A percentile compares a stretch with the other conserved stretches of the same genome.
These are phyloP conservation scores for Drosophila prosaltans DNA, from an alignment of 1,140 invertebrate genomes.

Conservation along the genomic window DNA sequence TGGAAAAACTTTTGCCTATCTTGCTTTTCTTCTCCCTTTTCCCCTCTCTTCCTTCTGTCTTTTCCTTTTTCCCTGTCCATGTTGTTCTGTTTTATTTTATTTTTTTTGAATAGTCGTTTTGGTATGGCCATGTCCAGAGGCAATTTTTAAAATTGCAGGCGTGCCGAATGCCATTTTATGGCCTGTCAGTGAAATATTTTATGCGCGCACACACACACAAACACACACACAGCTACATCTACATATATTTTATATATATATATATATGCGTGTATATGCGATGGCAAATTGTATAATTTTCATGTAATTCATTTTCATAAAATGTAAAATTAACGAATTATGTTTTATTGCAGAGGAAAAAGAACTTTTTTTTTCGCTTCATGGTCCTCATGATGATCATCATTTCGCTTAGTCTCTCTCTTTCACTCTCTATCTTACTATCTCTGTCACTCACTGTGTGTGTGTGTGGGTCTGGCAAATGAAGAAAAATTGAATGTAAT, in stretches of 20 bases:
- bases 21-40: background rate
- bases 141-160: constrained; percentile 62
- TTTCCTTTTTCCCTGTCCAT: background rate
- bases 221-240: constrained; percentile 1
- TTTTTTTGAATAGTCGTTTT: constrained; percentile 15
- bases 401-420: constrained; percentile 11
- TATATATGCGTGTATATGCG: constrained; percentile 19
- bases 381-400: background rate
- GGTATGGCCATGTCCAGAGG: constrained; percentile 52
- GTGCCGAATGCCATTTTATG: constrained; percentile 61
- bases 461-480: constrained; percentile 50
- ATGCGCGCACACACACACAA: constrained; percentile 41
- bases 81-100: background rate
- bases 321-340: constrained; percentile 76
- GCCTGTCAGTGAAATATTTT: constrained; percentile 59
- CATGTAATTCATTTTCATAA: constrained; percentile 68
- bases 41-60: background rate
- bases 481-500: constrained; percentile 79
- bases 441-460: constrained; percentile 7
- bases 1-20: background rate
- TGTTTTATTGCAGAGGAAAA: constrained; percentile 45
- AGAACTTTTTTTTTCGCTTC: constrained; percentile 9
- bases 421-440: constrained; percentile 21
- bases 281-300: constrained; percentile 63
- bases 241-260: background rate